Percentiles rank a stretch among this genome's conserved stretches.
phyloP scores from a whole-genome alignment of 2,888 invertebrate genomes.

The Noctua janthina region DNA sequence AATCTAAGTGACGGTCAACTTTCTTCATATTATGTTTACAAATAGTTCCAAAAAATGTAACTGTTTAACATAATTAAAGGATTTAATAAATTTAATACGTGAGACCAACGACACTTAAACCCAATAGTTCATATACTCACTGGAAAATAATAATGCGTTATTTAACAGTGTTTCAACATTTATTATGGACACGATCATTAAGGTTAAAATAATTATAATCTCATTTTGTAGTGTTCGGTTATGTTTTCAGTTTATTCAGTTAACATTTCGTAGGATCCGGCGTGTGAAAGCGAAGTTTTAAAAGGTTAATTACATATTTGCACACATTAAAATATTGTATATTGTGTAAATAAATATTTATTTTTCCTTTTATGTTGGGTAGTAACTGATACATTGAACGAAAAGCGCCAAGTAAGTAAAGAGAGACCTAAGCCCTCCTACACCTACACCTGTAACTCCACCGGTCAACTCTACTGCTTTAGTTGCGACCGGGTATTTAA shows the following conservation, averaged over 20 bases:
- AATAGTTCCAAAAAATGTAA: not conserved
- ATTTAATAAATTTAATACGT: not conserved
- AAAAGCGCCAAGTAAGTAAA: too few relatives aligned
- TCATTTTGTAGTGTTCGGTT: conserved; percentile 14
- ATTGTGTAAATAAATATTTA: too few relatives aligned
- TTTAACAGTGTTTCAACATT: conserved; percentile 3
- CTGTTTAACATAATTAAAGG: not conserved
- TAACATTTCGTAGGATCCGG: conserved; percentile 5
- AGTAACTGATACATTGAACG: too few relatives aligned
- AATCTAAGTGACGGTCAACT: not conserved
- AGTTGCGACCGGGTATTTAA: too few relatives aligned
- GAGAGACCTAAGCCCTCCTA: too few relatives aligned
- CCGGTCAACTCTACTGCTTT: too few relatives aligned
- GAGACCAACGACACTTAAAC: not conserved
- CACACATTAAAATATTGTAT: too few relatives aligned
- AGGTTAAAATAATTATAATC: conserved; percentile 34
- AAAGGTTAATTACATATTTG: too few relatives aligned
- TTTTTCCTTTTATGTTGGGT: too few relatives aligned
- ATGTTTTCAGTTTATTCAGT: conserved; percentile 2
- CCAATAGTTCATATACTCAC: not conserved
- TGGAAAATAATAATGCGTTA: not conserved
- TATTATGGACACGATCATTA: conserved; percentile 8
- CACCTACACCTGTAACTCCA: too few relatives aligned
- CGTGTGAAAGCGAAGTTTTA: conserved; percentile 15
- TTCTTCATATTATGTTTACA: not conserved